Evolutionary conservation across 2,888 invertebrate genomes (phyloP).

Genomic region (Calliopum simillimum): DNA sequence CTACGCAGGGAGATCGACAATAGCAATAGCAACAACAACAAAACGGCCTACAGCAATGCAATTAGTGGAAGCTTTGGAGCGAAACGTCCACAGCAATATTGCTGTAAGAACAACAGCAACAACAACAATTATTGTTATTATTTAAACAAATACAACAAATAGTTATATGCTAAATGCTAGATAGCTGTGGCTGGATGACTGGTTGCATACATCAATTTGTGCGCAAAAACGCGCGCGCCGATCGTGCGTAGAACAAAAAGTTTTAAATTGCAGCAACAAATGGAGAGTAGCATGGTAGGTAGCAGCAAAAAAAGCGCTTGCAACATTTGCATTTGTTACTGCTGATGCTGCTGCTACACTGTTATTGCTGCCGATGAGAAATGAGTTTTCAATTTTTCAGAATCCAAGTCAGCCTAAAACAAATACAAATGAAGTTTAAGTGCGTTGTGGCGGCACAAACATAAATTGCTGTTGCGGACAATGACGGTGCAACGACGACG

Average conservation of each 20-base stretch:
- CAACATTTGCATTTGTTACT: conserved; percentile 13
- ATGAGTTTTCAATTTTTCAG: no score
- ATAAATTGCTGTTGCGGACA: no score
- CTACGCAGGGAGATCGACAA: not conserved
- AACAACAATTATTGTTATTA: conserved; percentile 35
- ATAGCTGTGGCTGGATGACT: not conserved
- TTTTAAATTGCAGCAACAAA: conserved; percentile 11
- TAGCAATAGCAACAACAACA: conserved; percentile 3
- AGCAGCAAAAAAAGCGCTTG: not conserved
- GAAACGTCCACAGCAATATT: not conserved
- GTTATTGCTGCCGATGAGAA: conserved; percentile 1
- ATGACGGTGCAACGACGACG: no score
- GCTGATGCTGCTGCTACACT: not conserved
- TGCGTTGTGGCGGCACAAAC: no score
- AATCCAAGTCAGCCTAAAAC: no score
- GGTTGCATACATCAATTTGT: not conserved
- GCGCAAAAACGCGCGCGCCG: not conserved
- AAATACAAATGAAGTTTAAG: no score
- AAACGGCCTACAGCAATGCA: conserved; percentile 30
- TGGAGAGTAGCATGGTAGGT: not conserved
- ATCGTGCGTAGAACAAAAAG: not conserved
- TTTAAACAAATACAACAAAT: not conserved
- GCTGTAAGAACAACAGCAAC: not conserved
- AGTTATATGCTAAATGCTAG: not conserved
- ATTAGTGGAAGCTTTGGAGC: conserved; percentile 18